These are phyloP conservation scores for Zophobas morio DNA, from an alignment of 1,140 invertebrate species.

Conservation along the genomic window DNA sequence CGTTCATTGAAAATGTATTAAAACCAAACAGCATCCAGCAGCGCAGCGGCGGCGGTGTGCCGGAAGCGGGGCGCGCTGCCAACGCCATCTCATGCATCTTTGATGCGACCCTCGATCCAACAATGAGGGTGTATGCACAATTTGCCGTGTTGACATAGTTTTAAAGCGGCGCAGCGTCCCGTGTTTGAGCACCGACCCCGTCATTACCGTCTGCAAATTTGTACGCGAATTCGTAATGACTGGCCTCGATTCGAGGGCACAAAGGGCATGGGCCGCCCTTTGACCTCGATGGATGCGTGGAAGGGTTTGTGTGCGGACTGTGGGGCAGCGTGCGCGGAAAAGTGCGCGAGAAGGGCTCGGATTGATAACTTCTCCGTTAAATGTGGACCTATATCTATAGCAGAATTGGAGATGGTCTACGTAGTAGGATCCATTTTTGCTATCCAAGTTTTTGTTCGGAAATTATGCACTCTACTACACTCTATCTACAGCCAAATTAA, in stretches of 20 bases:
- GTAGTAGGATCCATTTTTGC: too few species aligned
- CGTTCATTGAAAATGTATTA: slow-evolving; percentile 66
- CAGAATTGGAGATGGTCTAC: too few species aligned
- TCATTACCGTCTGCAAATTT: slow-evolving; percentile 55
- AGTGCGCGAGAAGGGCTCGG: too few species aligned
- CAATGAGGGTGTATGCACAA: slow-evolving; percentile 63
- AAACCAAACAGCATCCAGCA: slow-evolving; percentile 60
- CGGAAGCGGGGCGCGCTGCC: slow-evolving; percentile 22
- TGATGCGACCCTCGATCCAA: slow-evolving; percentile 55
- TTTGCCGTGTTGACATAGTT: slow-evolving; percentile 64
- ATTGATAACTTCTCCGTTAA: too few species aligned
- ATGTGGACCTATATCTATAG: too few species aligned
- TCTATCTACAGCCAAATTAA: too few species aligned
- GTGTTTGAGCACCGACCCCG: slow-evolving; percentile 53
- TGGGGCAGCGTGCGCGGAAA: not conserved
- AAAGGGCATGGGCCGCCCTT: slow-evolving; percentile 15
- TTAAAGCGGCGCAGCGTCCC: slow-evolving; percentile 56
- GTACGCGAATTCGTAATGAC: slow-evolving; percentile 54
- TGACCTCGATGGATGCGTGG: not conserved
- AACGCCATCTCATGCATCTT: slow-evolving; percentile 59
- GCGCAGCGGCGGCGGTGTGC: not conserved
- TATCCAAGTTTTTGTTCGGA: too few species aligned
- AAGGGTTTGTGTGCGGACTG: not conserved
- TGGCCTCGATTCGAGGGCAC: not conserved
- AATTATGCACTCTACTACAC: too few species aligned